A percentile compares a stretch with the other conserved stretches of the same genome.
Evolutionary conservation across 2,113 vertebrate species (phyloP).

Genomic region (Etheostoma cragini): DNA sequence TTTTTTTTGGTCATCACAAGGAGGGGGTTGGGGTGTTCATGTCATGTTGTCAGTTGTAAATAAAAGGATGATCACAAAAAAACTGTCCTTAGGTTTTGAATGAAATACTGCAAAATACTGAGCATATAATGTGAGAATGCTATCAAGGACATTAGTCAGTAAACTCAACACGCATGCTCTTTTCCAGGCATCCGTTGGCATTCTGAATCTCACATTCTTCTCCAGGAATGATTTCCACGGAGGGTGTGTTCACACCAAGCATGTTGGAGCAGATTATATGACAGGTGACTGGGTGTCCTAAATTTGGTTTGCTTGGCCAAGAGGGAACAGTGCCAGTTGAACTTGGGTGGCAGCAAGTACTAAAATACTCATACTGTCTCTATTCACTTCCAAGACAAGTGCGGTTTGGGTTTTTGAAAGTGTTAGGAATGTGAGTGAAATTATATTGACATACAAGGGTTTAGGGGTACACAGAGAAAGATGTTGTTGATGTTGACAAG

Average conservation of each 20-base stretch:
- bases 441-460: not conserved
- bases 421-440: not conserved
- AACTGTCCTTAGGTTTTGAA: too few species aligned
- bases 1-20: too few species aligned
- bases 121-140: too few species aligned
- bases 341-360: constrained; percentile 3
- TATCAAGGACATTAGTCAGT: not conserved
- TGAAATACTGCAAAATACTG: too few species aligned
- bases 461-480: constrained; percentile 1
- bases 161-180: not conserved
- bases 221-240: not conserved
- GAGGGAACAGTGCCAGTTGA: constrained; percentile 21
- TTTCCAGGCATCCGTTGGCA: constrained; percentile 7
- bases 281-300: constrained; percentile 30
- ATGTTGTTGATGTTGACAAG: too few species aligned
- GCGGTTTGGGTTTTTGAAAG: constrained; percentile 15
- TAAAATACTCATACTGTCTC: constrained; percentile 8
- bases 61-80: too few species aligned
- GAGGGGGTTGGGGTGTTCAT: too few species aligned
- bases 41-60: too few species aligned
- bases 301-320: constrained; percentile 25
- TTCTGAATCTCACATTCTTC: constrained; percentile 22
- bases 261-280: constrained; percentile 38
- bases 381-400: constrained; percentile 5
- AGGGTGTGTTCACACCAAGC: constrained; percentile 26